Base-by-base conservation (phyloP, 2,797 vertebrate genomes). In the Scolopax bukidnonensis region DNA sequence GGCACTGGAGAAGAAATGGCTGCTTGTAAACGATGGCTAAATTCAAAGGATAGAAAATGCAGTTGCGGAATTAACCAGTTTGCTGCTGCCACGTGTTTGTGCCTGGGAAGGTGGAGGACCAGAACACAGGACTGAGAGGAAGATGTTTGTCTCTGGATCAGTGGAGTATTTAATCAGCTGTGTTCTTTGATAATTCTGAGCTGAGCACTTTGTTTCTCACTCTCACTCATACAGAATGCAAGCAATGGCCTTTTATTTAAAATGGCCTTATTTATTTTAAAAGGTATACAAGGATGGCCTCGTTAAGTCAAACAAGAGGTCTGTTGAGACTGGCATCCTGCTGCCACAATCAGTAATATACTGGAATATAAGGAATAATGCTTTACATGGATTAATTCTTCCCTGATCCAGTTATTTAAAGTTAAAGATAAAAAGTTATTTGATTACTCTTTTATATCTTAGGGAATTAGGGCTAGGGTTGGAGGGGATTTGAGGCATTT, bases 101-200 rank as follows among this genome's bases (percentile, higher is more conserved):
- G 76, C 33, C 32, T 87, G 76, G 60, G 68, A 92, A 53, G 43
- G 43, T 70, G 71, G 80, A 82, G 67, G 59, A 89, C 27, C 65
- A 80, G 43, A 68, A 78, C 56, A 51, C 19, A 6, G 27, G 77
- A 80, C 14, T 83, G n/a, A 77, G 77, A 86, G 65, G 32, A 68
- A 56, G 18, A 36, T 21, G 18, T 75, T 87, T 91, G 23, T 38
- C 41, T 30, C 76, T 96, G 93, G 76, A 93, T 95, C 91, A 93
- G 85, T 64, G 85, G 33, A 87, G 89, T 80, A 85, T 87, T 94
- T 74, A 7, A 33, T 51, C 70, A 70, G 6, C 53, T 51, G 13
- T 81, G 4, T 50, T 82, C 69, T 47, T 3, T 65, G 23, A 70
- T 45, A 50, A 43, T 87, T 70, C 69, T 80, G 45, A 88, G 32